phyloP scores from a whole-genome alignment of 2,113 vertebrate genomes.

The Heterotis niloticus region DNA sequence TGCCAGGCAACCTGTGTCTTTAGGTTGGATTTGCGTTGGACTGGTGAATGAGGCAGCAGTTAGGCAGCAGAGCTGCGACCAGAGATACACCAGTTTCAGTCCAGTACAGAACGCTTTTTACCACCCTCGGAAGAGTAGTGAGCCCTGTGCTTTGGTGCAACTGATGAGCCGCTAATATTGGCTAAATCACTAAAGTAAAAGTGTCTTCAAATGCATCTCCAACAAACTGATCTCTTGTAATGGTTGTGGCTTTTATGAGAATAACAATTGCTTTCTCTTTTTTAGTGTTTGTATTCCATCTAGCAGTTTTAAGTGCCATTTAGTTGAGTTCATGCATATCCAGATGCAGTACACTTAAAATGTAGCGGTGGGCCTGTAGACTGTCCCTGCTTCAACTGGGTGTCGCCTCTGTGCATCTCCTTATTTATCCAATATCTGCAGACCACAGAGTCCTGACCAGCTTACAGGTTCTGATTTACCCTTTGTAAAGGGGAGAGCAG shows the following conservation, averaged over 20 bases:
- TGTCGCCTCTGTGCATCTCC: neutral
- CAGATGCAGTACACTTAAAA: conserved; percentile 17
- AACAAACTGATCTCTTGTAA: neutral
- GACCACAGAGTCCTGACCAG: neutral
- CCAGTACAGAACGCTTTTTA: neutral
- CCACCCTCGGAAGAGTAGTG: neutral
- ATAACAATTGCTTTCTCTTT: neutral
- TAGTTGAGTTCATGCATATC: conserved; percentile 4
- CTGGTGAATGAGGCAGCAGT: neutral
- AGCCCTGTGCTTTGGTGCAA: neutral
- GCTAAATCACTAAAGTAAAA: neutral
- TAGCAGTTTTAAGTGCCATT: conserved; percentile 11
- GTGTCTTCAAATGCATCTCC: conserved; percentile 6
- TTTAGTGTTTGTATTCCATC: neutral
- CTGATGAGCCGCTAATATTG: neutral
- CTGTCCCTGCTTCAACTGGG: conserved; percentile 32
- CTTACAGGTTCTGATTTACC: neutral
- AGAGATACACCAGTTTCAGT: neutral
- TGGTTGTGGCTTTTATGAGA: neutral
- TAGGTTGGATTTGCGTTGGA: too few species aligned
- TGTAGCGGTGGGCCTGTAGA: conserved; percentile 19
- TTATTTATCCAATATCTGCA: neutral
- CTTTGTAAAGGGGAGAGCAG: neutral
- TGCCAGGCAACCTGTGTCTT: neutral
- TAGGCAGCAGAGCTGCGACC: neutral